Percentiles rank a stretch among this genome's conserved stretches.
These are phyloP conservation scores for Synergus laeviventris DNA, from an alignment of 2,888 invertebrate genomes.

Conservation along the genomic window DNA sequence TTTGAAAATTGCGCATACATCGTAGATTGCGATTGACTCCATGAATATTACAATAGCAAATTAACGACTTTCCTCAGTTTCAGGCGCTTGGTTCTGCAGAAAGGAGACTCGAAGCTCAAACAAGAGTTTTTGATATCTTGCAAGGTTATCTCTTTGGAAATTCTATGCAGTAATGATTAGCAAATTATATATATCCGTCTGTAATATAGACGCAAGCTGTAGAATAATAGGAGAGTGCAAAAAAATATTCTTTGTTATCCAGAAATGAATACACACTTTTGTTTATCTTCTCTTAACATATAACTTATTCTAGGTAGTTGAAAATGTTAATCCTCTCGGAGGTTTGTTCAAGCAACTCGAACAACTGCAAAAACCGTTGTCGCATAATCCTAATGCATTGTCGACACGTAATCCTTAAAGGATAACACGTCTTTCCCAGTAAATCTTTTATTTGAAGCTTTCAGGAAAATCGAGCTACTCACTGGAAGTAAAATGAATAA, in stretches of 20 bases:
- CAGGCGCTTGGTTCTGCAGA: not conserved
- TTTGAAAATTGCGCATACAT: not conserved
- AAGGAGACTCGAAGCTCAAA: conserved; percentile 51
- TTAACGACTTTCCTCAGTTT: conserved; percentile 24
- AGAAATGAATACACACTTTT: not conserved
- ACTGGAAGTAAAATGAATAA: no score
- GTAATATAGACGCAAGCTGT: not conserved
- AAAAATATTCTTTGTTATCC: conserved; percentile 12
- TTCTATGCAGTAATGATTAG: conserved; percentile 51
- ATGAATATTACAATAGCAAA: conserved; percentile 32
- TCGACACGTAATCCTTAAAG: no score
- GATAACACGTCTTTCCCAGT: no score
- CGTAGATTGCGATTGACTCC: conserved; percentile 23
- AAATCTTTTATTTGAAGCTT: no score
- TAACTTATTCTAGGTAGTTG: not conserved
- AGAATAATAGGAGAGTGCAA: not conserved
- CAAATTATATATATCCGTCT: conserved; percentile 52
- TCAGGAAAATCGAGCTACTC: no score
- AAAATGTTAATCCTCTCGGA: not conserved
- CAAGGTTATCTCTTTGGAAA: conserved; percentile 56
- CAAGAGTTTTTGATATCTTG: conserved; percentile 48
- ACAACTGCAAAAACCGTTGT: not conserved
- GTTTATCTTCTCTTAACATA: not conserved
- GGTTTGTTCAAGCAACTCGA: not conserved
- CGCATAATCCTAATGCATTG: no score